These are phyloP conservation scores for Mormyrus lacerda DNA, from an alignment of 2,113 vertebrate genomes.

Conservation along the genomic window DNA sequence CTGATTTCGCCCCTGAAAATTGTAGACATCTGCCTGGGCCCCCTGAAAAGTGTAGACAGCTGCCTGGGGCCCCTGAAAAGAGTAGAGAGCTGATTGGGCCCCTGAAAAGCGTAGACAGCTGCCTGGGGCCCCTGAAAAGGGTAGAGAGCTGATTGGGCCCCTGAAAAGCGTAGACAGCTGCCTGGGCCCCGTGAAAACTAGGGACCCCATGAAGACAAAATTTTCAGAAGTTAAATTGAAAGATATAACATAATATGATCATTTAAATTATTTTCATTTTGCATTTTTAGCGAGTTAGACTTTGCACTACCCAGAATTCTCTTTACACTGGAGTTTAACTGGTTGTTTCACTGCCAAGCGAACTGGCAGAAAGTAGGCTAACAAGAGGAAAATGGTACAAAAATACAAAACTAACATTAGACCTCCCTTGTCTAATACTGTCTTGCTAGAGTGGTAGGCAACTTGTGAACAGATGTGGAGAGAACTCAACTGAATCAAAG, in stretches of 20 bases:
- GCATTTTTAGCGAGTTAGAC: background rate
- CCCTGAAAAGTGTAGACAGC: too few species aligned
- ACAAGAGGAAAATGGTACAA: background rate
- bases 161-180: too few species aligned
- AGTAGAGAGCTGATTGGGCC: too few species aligned
- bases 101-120: too few species aligned
- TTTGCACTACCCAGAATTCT: background rate
- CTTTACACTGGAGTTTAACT: background rate
- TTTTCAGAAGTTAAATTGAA: background rate
- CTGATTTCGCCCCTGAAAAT: too few species aligned
- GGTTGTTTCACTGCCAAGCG: background rate
- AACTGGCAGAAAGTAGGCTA: background rate
- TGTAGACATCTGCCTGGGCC: too few species aligned
- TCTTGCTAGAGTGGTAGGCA: too few species aligned
- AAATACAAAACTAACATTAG: too few species aligned
- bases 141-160: too few species aligned
- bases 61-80: too few species aligned
- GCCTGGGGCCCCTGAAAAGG: too few species aligned
- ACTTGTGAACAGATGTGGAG: background rate
- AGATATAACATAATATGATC: background rate
- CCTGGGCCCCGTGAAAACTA: background rate
- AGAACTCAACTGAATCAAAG: background rate
- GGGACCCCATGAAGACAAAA: background rate
- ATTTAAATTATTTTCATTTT: background rate
- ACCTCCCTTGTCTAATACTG: too few species aligned